Conservation (phyloP, 2,888 invertebrate genomes). For the Meta bourneti region DNA sequence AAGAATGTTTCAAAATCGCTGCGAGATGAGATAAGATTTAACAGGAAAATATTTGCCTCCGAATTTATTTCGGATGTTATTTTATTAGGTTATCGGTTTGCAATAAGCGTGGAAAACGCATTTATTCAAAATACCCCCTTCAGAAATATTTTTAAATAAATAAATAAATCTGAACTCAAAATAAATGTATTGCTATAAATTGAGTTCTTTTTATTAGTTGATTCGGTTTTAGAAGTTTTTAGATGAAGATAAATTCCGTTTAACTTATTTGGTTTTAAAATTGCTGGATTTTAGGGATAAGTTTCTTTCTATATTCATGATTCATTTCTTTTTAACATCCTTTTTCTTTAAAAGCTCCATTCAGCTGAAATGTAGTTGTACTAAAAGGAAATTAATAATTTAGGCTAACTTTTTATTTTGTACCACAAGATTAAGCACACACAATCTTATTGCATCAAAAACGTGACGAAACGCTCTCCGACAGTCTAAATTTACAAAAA, state of each 20-base stretch:
- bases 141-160: neutral
- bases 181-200: neutral
- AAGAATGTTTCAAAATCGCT: neutral
- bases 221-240: neutral
- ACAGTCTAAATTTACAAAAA: too few species aligned
- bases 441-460: too few species aligned
- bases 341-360: neutral
- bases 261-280: neutral
- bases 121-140: neutral
- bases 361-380: neutral
- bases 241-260: too few species aligned
- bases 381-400: too few species aligned
- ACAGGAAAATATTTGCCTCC: neutral
- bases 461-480: too few species aligned
- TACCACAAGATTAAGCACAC: too few species aligned
- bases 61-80: neutral
- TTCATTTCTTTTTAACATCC: neutral
- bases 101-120: neutral
- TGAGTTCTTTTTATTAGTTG: neutral
- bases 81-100: neutral
- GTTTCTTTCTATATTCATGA: neutral
- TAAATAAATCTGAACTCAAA: neutral
- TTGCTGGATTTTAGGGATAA: neutral
- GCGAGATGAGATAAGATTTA: conserved; percentile 1
- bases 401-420: too few species aligned